phyloP scores from a whole-genome alignment of 2,797 vertebrate species.

The Sebastes dallii region DNA sequence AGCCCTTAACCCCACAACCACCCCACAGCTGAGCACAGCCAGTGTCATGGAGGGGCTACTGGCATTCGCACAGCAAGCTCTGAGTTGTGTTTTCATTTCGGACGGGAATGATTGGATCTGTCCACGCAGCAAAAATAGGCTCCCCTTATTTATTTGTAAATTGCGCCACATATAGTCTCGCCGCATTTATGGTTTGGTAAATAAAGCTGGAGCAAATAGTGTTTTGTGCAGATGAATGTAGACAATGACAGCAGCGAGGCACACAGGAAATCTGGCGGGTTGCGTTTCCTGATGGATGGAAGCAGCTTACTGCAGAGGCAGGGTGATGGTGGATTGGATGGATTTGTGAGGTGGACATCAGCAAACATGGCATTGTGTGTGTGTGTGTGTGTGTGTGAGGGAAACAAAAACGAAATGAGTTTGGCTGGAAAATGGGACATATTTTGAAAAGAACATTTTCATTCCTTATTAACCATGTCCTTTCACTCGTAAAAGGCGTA shows the following conservation, averaged over 20 bases:
- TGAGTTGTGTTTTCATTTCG: constrained; percentile 21
- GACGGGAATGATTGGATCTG: constrained; percentile 32
- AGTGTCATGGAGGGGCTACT: constrained; percentile 7
- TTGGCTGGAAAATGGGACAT: not conserved
- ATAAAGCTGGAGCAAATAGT: constrained; percentile 41
- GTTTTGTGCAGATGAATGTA: constrained; percentile 48
- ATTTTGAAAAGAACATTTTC: constrained; percentile 2
- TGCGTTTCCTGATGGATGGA: constrained; percentile 40
- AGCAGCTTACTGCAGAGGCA: constrained; percentile 36
- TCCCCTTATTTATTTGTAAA: constrained; percentile 44
- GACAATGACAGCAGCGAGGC: constrained; percentile 36
- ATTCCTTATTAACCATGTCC: not conserved
- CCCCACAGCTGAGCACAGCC: constrained; percentile 38
- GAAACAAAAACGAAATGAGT: constrained; percentile 6
- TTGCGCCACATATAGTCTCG: constrained; percentile 7
- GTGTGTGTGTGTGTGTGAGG: not conserved
- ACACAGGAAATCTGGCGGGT: not conserved
- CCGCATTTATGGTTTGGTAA: constrained; percentile 35
- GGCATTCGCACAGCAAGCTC: constrained; percentile 22
- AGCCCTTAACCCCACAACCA: constrained; percentile 14
- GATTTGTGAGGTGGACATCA: constrained; percentile 16
- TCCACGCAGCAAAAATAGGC: constrained; percentile 21
- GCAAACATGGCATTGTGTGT: not conserved
- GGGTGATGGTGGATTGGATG: constrained; percentile 23
- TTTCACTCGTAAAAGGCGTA: too few species aligned